Evolutionary conservation across 2,113 vertebrate species (phyloP), one percentile per base, ranked within the genome.

Genomic region (Alexandromys fortis): DNA sequence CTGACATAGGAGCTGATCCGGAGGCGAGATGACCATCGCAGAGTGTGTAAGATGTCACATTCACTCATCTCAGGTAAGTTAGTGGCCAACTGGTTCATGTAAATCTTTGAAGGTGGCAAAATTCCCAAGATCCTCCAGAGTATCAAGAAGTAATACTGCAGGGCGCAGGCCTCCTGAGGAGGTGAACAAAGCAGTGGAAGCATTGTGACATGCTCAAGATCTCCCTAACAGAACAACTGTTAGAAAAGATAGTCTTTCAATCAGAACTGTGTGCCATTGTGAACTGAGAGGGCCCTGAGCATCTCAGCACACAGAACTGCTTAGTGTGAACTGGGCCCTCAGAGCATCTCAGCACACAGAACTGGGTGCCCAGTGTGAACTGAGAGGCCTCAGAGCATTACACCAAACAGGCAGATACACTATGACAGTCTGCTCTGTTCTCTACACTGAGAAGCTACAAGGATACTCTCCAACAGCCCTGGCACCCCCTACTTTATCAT

Each of bases 71-170:
- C 99, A 0, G 98, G 99, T 2, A 98, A 98, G 91, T 99, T 99
- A 24, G 79, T 98, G 72, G 99, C 99, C 95, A 99, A 97, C 81
- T 99, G 99, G 94, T 99, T 99, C 96, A 99, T 98, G 97, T 99
- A 99, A 88, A 93, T 98, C 96, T 99, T 99, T 22, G 99, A 99
- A 0, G 99, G 99, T 42, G 99, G 99, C 79, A 99, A 98, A 93
- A 99, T 99, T 0, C 99, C 99, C 42, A 99, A 98, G 86, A 99
- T 99, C 87, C 99, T 98, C 99, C 99, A 99, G 55, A 99, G 98
- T 58, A 99, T 99, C 97, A 99, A 95, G 97, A 99, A 99, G 95
- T 99, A 99, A 98, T 99, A 99, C 81, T 99, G 99, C 92, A 99
- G 99, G 21, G 99, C 99, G 97, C 99, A 99, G 78, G 99, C 99